Conservation (phyloP, 92 coral and sea anemone genomes). For the Epizoanthus ramosus region DNA sequence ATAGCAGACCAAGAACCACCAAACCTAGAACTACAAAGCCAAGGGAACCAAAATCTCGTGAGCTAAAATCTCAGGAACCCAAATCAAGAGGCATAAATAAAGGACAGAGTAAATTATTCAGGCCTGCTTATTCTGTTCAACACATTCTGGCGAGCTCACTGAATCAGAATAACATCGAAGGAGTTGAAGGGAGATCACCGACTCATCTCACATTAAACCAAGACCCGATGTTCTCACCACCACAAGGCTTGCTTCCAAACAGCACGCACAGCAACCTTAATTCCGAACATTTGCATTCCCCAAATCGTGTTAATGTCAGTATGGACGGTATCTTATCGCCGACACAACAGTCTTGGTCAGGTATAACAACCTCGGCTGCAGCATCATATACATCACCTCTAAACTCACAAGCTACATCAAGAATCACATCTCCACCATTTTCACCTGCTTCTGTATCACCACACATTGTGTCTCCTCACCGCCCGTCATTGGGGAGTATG, state of each 20-base stretch:
- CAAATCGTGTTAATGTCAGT: conserved; percentile 50
- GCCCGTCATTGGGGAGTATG: conserved; percentile 76
- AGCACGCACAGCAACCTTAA: conserved; percentile 78
- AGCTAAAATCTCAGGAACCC: conserved; percentile 39
- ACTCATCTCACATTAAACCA: conserved; percentile 67
- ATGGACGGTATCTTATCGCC: conserved; percentile 81
- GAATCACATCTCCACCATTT: conserved; percentile 86
- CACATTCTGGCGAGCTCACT: conserved; percentile 60
- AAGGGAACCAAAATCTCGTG: conserved; percentile 38
- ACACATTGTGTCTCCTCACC: conserved; percentile 78
- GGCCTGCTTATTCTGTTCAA: conserved; percentile 50
- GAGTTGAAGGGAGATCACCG: conserved; percentile 50
- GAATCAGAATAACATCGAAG: conserved; percentile 58
- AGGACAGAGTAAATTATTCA: conserved; percentile 39
- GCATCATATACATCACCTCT: conserved; percentile 78
- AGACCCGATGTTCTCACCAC: conserved; percentile 90
- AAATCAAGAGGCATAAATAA: conserved; percentile 64
- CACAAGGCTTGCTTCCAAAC: conserved; percentile 65
- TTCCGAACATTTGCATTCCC: conserved; percentile 77
- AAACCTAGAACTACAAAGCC: conserved; percentile 45
- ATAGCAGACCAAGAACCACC: conserved; percentile 55
- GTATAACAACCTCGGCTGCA: conserved; percentile 54
- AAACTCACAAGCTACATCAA: conserved; percentile 72
- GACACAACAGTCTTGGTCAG: conserved; percentile 80
- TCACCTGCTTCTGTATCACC: conserved; percentile 94